phyloP scores from a whole-genome alignment of 2,797 vertebrate species.

The Pangasius krempfi region DNA sequence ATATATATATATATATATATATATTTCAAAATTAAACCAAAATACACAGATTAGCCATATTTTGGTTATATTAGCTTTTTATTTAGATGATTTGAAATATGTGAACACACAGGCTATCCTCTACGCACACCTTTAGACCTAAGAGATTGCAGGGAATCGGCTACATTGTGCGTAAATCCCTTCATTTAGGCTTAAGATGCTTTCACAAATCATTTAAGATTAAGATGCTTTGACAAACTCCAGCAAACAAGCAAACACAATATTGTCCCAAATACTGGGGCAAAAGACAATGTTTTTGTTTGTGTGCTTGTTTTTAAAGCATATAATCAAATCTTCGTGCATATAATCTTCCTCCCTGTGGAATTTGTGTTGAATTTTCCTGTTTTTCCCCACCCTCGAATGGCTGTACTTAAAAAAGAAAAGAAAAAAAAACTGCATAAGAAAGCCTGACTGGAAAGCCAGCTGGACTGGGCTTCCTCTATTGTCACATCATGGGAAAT shows the following conservation, averaged over 20 bases:
- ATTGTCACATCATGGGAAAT: constrained; percentile 3
- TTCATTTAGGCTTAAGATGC: background rate
- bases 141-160: background rate
- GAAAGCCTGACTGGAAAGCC: background rate
- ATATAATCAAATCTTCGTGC: background rate
- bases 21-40: background rate
- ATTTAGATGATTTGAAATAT: background rate
- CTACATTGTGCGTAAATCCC: background rate
- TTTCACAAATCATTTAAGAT: background rate
- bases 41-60: background rate
- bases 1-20: too few relatives aligned
- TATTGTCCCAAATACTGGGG: background rate
- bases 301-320: background rate
- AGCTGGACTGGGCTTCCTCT: background rate
- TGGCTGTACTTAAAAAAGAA: background rate
- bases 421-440: background rate
- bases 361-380: background rate
- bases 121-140: background rate
- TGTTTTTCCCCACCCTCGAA: background rate
- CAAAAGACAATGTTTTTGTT: background rate
- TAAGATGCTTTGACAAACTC: background rate
- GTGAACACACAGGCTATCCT: background rate
- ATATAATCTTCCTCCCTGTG: background rate
- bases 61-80: background rate
- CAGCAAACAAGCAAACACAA: background rate